These are phyloP conservation scores for Aproaerema taeniolella DNA, from an alignment of 2,888 invertebrate species.

Conservation along the genomic window DNA sequence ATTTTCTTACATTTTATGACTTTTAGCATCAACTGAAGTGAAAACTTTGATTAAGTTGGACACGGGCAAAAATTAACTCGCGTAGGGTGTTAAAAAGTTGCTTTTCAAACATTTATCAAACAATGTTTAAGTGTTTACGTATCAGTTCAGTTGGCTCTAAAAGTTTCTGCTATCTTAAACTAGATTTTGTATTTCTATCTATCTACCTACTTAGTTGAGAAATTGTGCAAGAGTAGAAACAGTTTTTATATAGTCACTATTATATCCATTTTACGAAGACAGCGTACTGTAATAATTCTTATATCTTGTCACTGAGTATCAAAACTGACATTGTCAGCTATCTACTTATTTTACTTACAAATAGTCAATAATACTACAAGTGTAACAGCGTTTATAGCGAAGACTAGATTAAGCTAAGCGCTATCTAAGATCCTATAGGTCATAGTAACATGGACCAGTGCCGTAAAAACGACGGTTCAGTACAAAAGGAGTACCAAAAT, in stretches of 20 bases:
- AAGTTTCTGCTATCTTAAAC: constrained; percentile 27
- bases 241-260: constrained; percentile 18
- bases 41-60: no score
- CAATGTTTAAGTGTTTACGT: no score
- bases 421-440: constrained; percentile 47
- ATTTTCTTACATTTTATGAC: no score
- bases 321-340: constrained; percentile 44
- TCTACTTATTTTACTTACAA: constrained; percentile 50
- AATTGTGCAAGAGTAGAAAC: constrained; percentile 63
- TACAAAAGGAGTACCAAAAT: constrained; percentile 74
- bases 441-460: constrained; percentile 61
- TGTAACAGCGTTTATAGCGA: constrained; percentile 36
- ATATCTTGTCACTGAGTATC: constrained; percentile 27
- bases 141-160: no score
- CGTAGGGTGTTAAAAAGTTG: no score
- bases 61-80: no score
- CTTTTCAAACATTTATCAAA: no score
- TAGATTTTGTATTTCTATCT: constrained; percentile 57
- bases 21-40: constrained; percentile 39
- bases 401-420: constrained; percentile 60
- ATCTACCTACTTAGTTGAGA: constrained; percentile 66
- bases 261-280: constrained; percentile 15
- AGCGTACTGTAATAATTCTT: constrained; percentile 10
- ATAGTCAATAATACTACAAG: constrained; percentile 42
- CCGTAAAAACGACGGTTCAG: constrained; percentile 55